phyloP scores from a whole-genome alignment of 2,888 invertebrate genomes.

The Eurytoma californica region DNA sequence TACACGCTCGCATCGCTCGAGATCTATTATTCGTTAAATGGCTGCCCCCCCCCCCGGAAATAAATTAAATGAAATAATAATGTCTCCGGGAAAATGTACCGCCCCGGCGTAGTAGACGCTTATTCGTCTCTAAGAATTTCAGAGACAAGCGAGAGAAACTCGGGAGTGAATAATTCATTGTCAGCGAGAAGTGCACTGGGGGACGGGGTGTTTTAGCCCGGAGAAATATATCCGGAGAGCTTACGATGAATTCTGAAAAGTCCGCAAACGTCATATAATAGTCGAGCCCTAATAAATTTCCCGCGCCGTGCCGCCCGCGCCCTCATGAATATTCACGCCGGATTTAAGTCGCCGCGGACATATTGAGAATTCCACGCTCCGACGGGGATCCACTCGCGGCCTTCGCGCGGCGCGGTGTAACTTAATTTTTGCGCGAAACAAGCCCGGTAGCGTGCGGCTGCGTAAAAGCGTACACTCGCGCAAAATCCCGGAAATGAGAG shows the following conservation, averaged over 20 bases:
- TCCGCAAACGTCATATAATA: conserved; percentile 31
- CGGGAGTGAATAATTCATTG: conserved; percentile 26
- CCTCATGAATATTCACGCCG: conserved; percentile 37
- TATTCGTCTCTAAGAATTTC: too few relatives aligned
- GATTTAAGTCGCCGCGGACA: conserved; percentile 30
- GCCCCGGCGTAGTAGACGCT: background rate
- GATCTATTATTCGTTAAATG: too few relatives aligned
- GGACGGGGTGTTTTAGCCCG: conserved; percentile 8
- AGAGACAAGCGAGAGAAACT: background rate
- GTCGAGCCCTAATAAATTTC: conserved; percentile 38
- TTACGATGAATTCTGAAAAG: conserved; percentile 35
- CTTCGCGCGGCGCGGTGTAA: too few relatives aligned
- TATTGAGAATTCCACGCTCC: conserved; percentile 15
- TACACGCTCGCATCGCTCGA: too few relatives aligned
- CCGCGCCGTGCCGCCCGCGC: background rate
- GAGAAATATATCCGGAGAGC: conserved; percentile 11
- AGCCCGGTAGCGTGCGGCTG: too few relatives aligned
- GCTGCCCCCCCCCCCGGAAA: too few relatives aligned
- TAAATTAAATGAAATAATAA: background rate
- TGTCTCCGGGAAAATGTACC: background rate
- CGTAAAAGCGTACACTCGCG: too few relatives aligned
- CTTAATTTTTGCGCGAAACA: too few relatives aligned
- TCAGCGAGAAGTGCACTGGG: background rate
- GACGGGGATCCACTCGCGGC: background rate
- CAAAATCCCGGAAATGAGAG: too few relatives aligned